Percentiles rank a stretch among this genome's conserved stretches.
Conservation (phyloP, 1,140 invertebrate species). For the Globodera rostochiensis region DNA sequence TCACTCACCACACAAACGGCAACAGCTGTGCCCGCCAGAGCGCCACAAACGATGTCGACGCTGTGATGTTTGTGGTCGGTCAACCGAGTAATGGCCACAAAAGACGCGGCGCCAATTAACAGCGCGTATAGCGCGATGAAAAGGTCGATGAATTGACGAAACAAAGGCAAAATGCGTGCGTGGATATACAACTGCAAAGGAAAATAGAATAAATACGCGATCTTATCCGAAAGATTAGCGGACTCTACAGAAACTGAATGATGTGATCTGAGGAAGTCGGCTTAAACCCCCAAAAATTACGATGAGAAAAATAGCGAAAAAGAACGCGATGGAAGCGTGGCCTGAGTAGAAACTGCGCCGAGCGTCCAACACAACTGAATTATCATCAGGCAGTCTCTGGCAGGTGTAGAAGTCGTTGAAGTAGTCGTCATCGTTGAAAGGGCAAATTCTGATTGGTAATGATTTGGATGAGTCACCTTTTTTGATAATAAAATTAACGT, state of each 20-base stretch:
- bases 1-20: slow-evolving; percentile 8
- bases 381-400: background rate
- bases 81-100: slow-evolving; percentile 12
- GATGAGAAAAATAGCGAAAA: slow-evolving; percentile 19
- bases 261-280: background rate
- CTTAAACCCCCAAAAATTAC: background rate
- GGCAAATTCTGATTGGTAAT: background rate
- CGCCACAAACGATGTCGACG: slow-evolving; percentile 10
- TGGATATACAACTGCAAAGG: slow-evolving; percentile 22
- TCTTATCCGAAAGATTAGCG: background rate
- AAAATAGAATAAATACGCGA: background rate
- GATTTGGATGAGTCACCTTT: no score
- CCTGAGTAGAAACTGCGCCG: slow-evolving; percentile 18
- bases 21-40: background rate
- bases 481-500: no score
- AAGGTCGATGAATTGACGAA: background rate
- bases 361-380: background rate
- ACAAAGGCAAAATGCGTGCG: background rate
- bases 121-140: slow-evolving; percentile 4
- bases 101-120: slow-evolving; percentile 1
- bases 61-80: slow-evolving; percentile 26
- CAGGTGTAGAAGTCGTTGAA: slow-evolving; percentile 11
- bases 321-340: slow-evolving; percentile 16
- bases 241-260: no score
- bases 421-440: background rate